phyloP scores from a whole-genome alignment of 2,113 vertebrate species.

The Heteronetta atricapilla region DNA sequence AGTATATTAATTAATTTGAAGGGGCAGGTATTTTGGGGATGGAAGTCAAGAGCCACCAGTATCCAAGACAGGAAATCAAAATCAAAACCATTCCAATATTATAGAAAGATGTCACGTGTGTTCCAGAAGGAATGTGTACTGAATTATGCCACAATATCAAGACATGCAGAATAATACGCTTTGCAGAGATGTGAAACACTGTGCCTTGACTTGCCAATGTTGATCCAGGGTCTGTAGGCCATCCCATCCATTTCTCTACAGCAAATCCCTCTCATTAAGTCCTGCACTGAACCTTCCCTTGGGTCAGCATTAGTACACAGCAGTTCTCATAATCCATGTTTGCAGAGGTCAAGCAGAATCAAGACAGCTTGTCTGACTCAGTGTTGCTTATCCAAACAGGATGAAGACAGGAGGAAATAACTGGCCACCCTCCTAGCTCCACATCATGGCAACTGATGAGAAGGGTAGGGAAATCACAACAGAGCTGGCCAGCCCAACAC shows the following conservation, averaged over 20 bases:
- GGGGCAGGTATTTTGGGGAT: neutral
- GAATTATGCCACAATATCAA: neutral
- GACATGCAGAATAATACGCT: neutral
- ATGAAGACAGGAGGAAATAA: neutral
- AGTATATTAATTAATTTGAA: neutral
- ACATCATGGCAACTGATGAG: accelerated
- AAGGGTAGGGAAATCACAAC: neutral
- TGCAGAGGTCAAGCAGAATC: neutral
- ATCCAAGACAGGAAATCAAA: neutral
- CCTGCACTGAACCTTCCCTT: neutral
- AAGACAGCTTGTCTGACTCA: neutral
- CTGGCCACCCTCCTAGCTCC: neutral
- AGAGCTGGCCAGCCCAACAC: neutral
- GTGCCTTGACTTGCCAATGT: neutral
- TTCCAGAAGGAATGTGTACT: accelerated
- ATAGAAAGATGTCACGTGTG: accelerated
- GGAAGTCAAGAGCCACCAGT: neutral
- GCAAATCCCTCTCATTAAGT: neutral
- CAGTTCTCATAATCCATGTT: neutral
- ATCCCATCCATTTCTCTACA: neutral
- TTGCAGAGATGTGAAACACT: neutral
- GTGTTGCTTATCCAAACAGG: neutral
- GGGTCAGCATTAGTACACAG: neutral
- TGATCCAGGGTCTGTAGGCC: neutral
- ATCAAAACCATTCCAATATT: neutral